These are phyloP conservation scores for Chromobotia macracanthus DNA, from an alignment of 2,797 vertebrate species.

Conservation along the genomic window DNA sequence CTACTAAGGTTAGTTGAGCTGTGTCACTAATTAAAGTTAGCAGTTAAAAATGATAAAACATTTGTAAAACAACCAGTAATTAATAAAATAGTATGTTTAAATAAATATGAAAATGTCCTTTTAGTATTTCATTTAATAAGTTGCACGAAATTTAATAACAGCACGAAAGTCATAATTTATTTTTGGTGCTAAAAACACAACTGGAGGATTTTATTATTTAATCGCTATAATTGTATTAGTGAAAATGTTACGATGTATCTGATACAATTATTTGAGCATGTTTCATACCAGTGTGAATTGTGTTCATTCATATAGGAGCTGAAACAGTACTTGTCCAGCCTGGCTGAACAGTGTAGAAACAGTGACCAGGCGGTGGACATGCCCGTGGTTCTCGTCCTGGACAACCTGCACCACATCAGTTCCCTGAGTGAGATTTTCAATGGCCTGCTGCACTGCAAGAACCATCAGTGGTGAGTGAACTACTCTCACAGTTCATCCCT, in stretches of 20 bases:
- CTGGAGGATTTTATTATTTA: no score
- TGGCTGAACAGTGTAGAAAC: constrained; percentile 83
- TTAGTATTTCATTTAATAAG: no score
- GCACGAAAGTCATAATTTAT: no score
- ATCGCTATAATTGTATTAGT: no score
- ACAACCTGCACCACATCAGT: constrained; percentile 85
- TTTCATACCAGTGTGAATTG: neutral
- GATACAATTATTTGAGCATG: no score
- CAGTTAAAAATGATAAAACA: neutral
- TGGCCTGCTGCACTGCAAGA: constrained; percentile 85
- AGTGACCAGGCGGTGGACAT: constrained; percentile 76
- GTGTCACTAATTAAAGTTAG: neutral
- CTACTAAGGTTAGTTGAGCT: constrained; percentile 78
- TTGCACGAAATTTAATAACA: no score
- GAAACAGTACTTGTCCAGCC: constrained; percentile 84
- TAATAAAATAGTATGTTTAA: no score
- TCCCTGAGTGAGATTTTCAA: constrained; percentile 87
- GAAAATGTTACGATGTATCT: no score
- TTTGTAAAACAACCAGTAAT: no score
- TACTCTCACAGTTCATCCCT: no score
- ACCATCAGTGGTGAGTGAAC: constrained; percentile 80
- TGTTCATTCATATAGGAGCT: constrained; percentile 75
- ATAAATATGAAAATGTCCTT: no score
- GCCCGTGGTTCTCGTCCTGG: constrained; percentile 84
- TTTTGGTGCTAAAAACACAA: no score